Percentiles rank a stretch among this genome's conserved stretches.
Evolutionary conservation across 2,888 invertebrate genomes (phyloP).

Genomic region (Siphonodentalium dalli): DNA sequence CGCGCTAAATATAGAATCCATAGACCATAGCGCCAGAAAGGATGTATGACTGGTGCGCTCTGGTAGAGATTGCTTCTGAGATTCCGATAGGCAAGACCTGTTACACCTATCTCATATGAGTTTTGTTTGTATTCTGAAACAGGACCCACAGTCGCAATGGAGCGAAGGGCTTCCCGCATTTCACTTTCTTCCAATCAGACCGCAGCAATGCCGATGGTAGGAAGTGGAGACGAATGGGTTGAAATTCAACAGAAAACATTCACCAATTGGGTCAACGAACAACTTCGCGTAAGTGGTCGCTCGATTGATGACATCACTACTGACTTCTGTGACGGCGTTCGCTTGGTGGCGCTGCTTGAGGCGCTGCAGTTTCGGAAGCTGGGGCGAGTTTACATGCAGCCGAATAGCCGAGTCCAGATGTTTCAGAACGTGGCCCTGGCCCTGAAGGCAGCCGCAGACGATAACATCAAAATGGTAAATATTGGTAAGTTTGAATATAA

Average conservation of each 20-base stretch:
- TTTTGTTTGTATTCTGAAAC: too few species aligned
- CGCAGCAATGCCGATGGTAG: too few species aligned
- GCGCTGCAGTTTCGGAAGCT: constrained; percentile 77
- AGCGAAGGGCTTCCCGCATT: too few species aligned
- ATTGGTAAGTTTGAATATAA: constrained; percentile 87
- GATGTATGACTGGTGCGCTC: too few species aligned
- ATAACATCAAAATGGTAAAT: constrained; percentile 96
- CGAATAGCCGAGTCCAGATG: constrained; percentile 93
- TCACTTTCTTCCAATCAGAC: too few species aligned
- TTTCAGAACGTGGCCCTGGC: constrained; percentile 96
- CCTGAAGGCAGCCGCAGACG: constrained; percentile 90
- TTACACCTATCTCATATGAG: too few species aligned
- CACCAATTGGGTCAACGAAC: constrained; percentile 94
- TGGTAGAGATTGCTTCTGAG: too few species aligned
- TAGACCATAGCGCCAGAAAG: too few species aligned
- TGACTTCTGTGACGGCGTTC: constrained; percentile 90
- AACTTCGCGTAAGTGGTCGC: constrained; percentile 48
- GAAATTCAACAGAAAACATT: constrained; percentile 74
- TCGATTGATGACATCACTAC: constrained; percentile 83
- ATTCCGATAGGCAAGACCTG: too few species aligned
- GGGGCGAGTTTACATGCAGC: constrained; percentile 73
- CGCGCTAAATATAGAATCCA: too few species aligned
- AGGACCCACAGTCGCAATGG: too few species aligned
- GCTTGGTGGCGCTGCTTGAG: constrained; percentile 89
- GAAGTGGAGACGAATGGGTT: constrained; percentile 84